Evolutionary conservation across 2,888 invertebrate species (phyloP), one percentile per base, ranked within the genome.

Genomic region (Cepaea hortensis): DNA sequence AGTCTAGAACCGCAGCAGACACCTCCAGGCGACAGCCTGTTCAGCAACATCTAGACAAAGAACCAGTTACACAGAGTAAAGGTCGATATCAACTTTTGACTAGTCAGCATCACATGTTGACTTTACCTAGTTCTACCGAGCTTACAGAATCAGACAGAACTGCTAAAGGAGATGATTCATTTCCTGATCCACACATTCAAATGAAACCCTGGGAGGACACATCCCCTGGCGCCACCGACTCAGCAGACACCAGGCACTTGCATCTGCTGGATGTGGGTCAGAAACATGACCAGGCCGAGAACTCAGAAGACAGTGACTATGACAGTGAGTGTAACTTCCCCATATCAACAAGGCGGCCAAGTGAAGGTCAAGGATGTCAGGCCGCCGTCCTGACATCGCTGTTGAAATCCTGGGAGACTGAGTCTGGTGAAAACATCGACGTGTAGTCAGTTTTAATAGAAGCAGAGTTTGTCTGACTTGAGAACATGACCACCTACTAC

Each of bases 341-440:
- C 35, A 48, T 35, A 7, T n/a, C 18, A 3, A 35, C 46, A 4
- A 23, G 86, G 23, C 62, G 81, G 35, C 86, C 86, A n/a, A 86
- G 86, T 68, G 86, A 81, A 62, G 82, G 86, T 76, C 86, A 86
- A 68, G 86, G 86, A 9, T 55, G 81, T 50, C 86, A 87, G 46
- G 84, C 80, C 6, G 87, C 80, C n/a, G 72, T 87, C 61, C 50
- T 79, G 80, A 87, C 77, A 7, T 87, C 87, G 15, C 73, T 87
- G 79, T 70, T 87, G 61, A 83, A 84, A 23, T 84, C 86, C 5
- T 48, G 48, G 11, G 85, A 85, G 3, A 62, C 84, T 9, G 72
- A 23, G 0, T 72, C 79, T 0, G 80, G n/a, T 50, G 87, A 87
- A 15, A 84, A 73, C 35, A 87, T 87, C 23, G 87, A 87, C 23